phyloP scores from a whole-genome alignment of 2,888 invertebrate species.

The Apodemia mormo region DNA sequence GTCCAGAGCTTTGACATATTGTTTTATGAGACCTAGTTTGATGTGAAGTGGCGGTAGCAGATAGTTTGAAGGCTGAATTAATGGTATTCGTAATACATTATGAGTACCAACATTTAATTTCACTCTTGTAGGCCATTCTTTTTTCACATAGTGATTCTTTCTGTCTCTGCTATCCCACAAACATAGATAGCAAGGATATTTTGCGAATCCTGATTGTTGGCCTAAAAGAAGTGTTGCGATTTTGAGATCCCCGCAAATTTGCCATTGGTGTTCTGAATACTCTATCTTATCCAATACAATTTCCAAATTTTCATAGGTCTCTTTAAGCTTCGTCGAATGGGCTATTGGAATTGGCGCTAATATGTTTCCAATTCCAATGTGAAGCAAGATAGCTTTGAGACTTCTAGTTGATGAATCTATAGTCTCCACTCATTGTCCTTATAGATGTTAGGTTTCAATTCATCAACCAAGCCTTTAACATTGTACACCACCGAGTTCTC shows the following conservation, averaged over 20 bases:
- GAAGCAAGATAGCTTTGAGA: constrained; percentile 10
- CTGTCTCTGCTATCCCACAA: not conserved
- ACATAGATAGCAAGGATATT: not conserved
- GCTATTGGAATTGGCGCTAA: constrained; percentile 15
- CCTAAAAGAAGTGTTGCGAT: not conserved
- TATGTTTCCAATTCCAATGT: constrained; percentile 18
- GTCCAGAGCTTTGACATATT: too few relatives aligned
- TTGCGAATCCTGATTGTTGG: not conserved
- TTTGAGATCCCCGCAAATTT: not conserved
- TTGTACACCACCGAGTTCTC: not conserved
- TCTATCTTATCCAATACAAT: not conserved
- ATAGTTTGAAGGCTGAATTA: too few relatives aligned
- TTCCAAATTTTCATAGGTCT: not conserved
- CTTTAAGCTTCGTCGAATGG: not conserved
- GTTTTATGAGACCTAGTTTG: too few relatives aligned
- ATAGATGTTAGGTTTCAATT: not conserved
- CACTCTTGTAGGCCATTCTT: not conserved
- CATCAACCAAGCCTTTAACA: not conserved
- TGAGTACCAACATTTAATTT: too few relatives aligned
- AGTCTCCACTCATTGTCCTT: not conserved
- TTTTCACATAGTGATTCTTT: not conserved
- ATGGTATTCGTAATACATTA: too few relatives aligned
- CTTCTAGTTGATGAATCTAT: constrained; percentile 19
- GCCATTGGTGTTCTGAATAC: not conserved
- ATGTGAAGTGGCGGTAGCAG: too few relatives aligned